Evolutionary conservation across 2,888 invertebrate genomes (phyloP).

Genomic region (Drosophila mettleri): DNA sequence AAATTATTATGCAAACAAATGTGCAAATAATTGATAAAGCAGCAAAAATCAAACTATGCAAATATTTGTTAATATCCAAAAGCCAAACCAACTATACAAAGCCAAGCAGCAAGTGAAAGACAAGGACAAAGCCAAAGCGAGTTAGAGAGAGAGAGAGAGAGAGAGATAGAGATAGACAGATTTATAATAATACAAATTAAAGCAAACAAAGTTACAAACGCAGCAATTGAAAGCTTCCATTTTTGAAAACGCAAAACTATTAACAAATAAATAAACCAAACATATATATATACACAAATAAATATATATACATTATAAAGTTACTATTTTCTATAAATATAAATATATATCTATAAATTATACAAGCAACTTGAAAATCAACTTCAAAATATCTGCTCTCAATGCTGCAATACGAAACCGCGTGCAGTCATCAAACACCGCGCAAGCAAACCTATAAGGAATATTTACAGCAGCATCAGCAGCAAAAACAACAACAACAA

Average conservation of each 20-base stretch:
- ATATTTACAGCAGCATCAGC: slow-evolving; percentile 53
- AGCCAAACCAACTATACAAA: slow-evolving; percentile 23
- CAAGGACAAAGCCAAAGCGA: slow-evolving; percentile 12
- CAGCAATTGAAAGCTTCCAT: slow-evolving; percentile 80
- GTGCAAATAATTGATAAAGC: slow-evolving; percentile 31
- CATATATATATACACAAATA: slow-evolving; percentile 52
- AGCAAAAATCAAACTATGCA: slow-evolving; percentile 45
- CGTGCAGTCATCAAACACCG: slow-evolving; percentile 55
- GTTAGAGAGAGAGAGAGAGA: slow-evolving; percentile 18
- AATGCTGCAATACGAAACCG: slow-evolving; percentile 76
- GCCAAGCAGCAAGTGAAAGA: background rate
- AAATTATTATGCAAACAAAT: slow-evolving; percentile 38
- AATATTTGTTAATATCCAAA: slow-evolving; percentile 59
- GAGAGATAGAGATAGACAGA: slow-evolving; percentile 10
- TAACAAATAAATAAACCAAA: slow-evolving; percentile 19
- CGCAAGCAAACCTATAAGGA: slow-evolving; percentile 39
- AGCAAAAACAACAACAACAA: slow-evolving; percentile 39
- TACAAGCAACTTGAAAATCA: slow-evolving; percentile 1
- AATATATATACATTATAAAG: slow-evolving; percentile 42
- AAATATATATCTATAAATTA: slow-evolving; percentile 19
- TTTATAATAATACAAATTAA: slow-evolving; percentile 42
- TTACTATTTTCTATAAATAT: slow-evolving; percentile 72
- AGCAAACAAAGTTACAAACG: slow-evolving; percentile 75
- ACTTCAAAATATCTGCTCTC: slow-evolving; percentile 21
- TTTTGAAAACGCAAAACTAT: slow-evolving; percentile 55